phyloP scores from a whole-genome alignment of 1,140 invertebrate species.

The Andrena cerasifolii region DNA sequence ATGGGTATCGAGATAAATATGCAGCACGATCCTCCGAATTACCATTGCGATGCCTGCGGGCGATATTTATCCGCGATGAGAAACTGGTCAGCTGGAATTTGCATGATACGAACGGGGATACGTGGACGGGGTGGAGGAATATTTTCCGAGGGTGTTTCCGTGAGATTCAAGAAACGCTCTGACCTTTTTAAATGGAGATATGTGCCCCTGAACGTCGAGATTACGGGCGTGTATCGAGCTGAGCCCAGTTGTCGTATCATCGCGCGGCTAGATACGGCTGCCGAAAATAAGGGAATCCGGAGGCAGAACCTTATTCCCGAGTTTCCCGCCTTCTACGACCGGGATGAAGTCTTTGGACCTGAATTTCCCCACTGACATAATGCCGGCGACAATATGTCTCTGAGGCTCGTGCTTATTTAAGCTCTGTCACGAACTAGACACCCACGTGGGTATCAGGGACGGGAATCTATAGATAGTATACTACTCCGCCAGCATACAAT shows the following conservation, averaged over 20 bases:
- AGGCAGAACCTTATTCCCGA: too few relatives aligned
- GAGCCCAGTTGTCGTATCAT: not conserved
- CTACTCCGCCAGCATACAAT: too few relatives aligned
- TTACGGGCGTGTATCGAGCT: not conserved
- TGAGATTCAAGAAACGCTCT: not conserved
- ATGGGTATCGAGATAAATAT: not conserved
- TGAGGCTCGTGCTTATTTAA: too few relatives aligned
- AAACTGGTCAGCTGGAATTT: not conserved
- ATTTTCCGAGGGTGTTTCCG: not conserved
- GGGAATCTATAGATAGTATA: too few relatives aligned
- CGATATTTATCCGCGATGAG: not conserved
- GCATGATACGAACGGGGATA: not conserved
- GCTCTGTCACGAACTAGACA: too few relatives aligned
- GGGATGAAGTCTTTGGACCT: too few relatives aligned
- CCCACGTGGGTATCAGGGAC: too few relatives aligned
- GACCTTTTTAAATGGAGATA: slow-evolving; percentile 3
- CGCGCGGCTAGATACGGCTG: not conserved
- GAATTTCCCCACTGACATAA: too few relatives aligned
- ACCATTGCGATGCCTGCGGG: not conserved
- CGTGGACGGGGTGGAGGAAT: not conserved
- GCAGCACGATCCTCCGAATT: not conserved
- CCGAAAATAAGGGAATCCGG: not conserved
- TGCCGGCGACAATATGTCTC: too few relatives aligned
- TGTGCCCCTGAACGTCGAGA: not conserved
- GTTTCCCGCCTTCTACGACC: too few relatives aligned